A percentile compares a stretch with the other conserved stretches of the same genome.
Evolutionary conservation across 1,140 invertebrate genomes (phyloP).

Genomic region (Leptinotarsa defecta): DNA sequence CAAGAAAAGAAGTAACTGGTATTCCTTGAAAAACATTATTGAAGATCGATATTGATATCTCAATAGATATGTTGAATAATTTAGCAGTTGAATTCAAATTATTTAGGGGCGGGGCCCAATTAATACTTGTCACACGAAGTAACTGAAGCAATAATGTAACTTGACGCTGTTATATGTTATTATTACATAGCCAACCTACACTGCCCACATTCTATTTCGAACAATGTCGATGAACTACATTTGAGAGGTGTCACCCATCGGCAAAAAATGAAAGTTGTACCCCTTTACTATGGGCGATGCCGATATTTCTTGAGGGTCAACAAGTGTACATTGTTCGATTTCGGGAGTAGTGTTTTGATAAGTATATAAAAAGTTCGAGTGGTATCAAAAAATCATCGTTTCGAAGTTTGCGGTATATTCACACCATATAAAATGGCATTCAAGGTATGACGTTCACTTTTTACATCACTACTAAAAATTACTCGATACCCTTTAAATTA

Average conservation of each 20-base stretch:
- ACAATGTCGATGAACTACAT: conserved; percentile 3
- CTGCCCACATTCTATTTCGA: not conserved
- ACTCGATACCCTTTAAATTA: no score
- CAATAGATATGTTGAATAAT: no score
- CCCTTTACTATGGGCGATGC: no score
- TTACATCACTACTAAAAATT: not conserved
- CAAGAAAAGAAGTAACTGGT: no score
- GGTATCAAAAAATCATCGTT: not conserved
- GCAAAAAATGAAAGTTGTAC: not conserved
- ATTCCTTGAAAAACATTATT: no score
- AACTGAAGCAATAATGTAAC: no score
- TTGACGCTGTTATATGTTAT: not conserved
- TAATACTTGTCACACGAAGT: no score
- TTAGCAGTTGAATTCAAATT: no score
- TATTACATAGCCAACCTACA: not conserved
- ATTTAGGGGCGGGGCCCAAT: no score
- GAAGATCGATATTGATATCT: no score
- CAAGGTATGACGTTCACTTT: not conserved
- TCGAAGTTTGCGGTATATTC: not conserved
- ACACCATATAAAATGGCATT: not conserved
- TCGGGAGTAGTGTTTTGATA: not conserved
- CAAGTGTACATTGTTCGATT: not conserved
- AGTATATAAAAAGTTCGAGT: not conserved
- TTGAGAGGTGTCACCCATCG: not conserved
- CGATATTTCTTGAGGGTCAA: no score